Base-by-base conservation (phyloP, 2,888 invertebrate species). In the Drosophila monieri region DNA sequence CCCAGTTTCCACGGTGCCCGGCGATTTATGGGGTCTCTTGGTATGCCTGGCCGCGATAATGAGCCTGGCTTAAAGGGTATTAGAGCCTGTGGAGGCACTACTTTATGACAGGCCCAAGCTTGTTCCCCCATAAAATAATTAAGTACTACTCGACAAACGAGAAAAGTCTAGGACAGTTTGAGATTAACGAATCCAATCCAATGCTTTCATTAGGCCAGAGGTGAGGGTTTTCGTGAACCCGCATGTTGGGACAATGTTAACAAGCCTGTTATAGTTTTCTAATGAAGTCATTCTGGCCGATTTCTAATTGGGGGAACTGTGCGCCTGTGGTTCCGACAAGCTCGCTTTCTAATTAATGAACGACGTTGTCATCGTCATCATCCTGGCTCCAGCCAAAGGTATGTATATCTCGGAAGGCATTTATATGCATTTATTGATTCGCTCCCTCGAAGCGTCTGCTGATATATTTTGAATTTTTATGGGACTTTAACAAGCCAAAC, bases 261-360 rank as follows among this genome's bases (percentile, higher is more conserved):
- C 83, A 86, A 84, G 78, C 76, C 62, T 87, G 81, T 88, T 84
- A 86, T 84, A 86, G 84, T 84, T 84, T 84, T 86, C 88, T 84
- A 84, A 84, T 84, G 84, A 84, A 84, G 84, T 84, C 87, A 84
- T 84, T 88, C 80, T 61, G 66, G 69, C 57, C 46, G 49, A 62
- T 72, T 85, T 83, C 83, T 83, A 81, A 87, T 81, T 87, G 79
- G 85, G 62, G 46, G 53, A 23, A 47, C 37, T 12, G 14, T 5
- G 47, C 12, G 60, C 39, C 44, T 27, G 32, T 18, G 39, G 35
- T 18, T 46, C 37, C 48, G 30, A 56, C 48, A 23, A 58, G 67
- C 67, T 69, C 66, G 85, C 88, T 87, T 81, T 81, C 81, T 81
- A 87, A 81, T 87, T 81, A 81, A 81, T 87, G 81, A 83, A 77